Conservation (phyloP, 2,113 vertebrate species). For the Pseudopipra pipra region DNA sequence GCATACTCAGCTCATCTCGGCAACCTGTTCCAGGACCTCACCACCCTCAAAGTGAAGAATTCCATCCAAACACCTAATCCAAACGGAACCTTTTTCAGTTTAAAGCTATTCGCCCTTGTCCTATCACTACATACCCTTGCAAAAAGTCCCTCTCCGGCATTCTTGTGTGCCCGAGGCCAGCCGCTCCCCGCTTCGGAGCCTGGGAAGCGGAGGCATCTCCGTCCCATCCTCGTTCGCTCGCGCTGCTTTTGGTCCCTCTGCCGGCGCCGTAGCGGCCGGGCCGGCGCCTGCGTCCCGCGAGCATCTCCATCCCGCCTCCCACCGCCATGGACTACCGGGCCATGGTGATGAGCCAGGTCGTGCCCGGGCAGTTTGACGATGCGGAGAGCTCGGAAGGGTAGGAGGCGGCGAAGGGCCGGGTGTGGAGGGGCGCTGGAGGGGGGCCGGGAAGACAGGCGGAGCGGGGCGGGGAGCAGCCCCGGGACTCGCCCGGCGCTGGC, state of each 20-base stretch:
- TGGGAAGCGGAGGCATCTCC: background rate
- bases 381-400: conserved; percentile 74
- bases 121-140: background rate
- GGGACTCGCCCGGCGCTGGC: background rate
- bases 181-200: background rate
- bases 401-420: no score
- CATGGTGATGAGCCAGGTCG: conserved; percentile 50
- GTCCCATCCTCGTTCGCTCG: background rate
- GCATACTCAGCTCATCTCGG: background rate
- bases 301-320: no score
- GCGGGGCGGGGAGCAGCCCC: no score
- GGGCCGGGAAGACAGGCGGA: background rate
- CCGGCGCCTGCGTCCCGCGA: background rate
- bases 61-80: no score
- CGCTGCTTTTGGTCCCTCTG: background rate
- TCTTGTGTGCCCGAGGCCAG: background rate
- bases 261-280: background rate
- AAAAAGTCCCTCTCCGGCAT: fast-evolving
- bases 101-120: background rate
- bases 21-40: fast-evolving
- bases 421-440: background rate
- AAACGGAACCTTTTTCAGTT: background rate
- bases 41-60: fast-evolving
- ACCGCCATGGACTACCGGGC: conserved; percentile 67
- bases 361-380: conserved; percentile 80